These are phyloP conservation scores for Burhinus bistriatus DNA, from an alignment of 2,113 vertebrate species.

Conservation along the genomic window DNA sequence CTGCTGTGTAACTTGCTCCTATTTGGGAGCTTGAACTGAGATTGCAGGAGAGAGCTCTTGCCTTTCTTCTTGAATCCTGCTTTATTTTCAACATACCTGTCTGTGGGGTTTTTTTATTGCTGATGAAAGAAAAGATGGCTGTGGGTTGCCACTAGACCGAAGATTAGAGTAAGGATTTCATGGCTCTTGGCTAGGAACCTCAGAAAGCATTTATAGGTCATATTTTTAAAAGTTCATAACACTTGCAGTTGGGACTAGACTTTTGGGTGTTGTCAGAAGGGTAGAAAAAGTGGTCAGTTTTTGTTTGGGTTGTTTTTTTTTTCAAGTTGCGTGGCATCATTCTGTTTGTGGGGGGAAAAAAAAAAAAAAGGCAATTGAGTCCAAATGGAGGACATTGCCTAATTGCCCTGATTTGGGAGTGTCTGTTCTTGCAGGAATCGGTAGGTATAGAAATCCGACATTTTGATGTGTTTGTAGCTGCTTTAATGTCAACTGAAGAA, in stretches of 20 bases:
- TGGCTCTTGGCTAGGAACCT: not conserved
- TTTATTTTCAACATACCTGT: not conserved
- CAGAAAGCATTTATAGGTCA: not conserved
- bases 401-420: not conserved
- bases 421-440: not conserved
- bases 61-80: not conserved
- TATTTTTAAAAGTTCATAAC: not conserved
- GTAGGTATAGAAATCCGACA: not conserved
- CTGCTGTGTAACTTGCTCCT: not conserved
- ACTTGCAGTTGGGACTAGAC: not conserved
- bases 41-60: not conserved
- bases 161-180: not conserved
- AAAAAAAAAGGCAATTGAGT: not conserved
- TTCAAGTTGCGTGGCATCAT: not conserved
- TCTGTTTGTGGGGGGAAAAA: not conserved
- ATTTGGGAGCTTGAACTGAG: not conserved
- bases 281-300: not conserved
- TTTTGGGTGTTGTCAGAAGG: not conserved
- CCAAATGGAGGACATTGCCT: not conserved
- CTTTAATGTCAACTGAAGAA: not conserved
- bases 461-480: not conserved
- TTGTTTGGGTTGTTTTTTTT: not conserved
- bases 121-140: not conserved
- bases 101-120: not conserved
- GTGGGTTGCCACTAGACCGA: not conserved